These are phyloP conservation scores for Chamaea fasciata DNA, from an alignment of 2,113 vertebrate genomes.

Conservation along the genomic window DNA sequence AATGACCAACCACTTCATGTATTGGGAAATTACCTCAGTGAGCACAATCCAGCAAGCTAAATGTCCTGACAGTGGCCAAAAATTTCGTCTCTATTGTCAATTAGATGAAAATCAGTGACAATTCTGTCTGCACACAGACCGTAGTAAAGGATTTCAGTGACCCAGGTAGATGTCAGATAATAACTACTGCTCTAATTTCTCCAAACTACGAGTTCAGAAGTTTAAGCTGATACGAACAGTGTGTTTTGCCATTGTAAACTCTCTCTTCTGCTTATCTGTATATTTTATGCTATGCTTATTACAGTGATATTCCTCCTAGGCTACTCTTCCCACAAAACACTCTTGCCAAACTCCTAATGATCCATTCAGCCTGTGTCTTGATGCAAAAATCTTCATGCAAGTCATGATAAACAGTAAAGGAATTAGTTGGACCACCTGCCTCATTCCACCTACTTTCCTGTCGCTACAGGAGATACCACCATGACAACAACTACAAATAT, in stretches of 20 bases:
- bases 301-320: background rate
- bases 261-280: background rate
- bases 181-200: background rate
- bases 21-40: background rate
- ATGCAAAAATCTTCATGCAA: constrained; percentile 7
- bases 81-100: background rate
- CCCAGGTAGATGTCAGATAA: background rate
- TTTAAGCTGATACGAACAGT: background rate
- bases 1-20: background rate
- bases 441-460: background rate
- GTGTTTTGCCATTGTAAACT: background rate
- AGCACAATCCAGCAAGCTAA: background rate
- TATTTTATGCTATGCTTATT: background rate
- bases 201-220: constrained; percentile 6
- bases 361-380: background rate
- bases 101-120: background rate
- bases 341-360: background rate
- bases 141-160: background rate
- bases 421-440: constrained; percentile 1
- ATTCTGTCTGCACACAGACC: background rate
- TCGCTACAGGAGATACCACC: background rate
- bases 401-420: background rate
- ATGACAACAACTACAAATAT: background rate
- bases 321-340: background rate
- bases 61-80: background rate